Conservation (phyloP, 2,888 invertebrate species). For the Horisme vitalbata region DNA sequence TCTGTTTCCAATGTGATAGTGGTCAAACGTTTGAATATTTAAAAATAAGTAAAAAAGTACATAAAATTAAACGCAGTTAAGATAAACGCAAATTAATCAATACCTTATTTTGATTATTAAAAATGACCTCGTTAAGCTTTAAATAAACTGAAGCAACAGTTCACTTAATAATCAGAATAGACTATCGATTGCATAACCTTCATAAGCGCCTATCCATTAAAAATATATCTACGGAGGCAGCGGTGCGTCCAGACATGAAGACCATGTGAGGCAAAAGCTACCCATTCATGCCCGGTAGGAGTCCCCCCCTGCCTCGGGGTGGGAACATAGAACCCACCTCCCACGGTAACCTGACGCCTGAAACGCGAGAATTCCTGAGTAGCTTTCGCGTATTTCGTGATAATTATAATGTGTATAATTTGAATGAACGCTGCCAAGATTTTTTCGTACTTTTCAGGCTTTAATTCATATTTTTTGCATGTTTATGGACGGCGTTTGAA, state of each 20-base stretch:
- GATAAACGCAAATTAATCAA: too few species aligned
- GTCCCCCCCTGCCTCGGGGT: background rate
- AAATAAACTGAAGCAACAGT: slow-evolving; percentile 11
- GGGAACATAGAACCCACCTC: background rate
- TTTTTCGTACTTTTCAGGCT: slow-evolving; percentile 12
- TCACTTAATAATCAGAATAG: slow-evolving; percentile 29
- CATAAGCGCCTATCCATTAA: slow-evolving; percentile 41
- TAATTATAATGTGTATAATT: slow-evolving; percentile 35
- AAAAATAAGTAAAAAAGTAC: too few species aligned
- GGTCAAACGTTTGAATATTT: too few species aligned
- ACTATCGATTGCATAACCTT: slow-evolving; percentile 31
- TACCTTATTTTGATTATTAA: background rate
- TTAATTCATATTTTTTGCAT: slow-evolving; percentile 9
- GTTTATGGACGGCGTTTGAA: slow-evolving; percentile 1
- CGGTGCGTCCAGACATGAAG: slow-evolving; percentile 47
- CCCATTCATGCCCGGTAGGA: slow-evolving; percentile 38
- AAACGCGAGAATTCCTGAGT: slow-evolving; percentile 38
- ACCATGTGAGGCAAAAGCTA: slow-evolving; percentile 38
- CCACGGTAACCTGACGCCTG: slow-evolving; percentile 28
- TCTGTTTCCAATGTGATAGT: too few species aligned
- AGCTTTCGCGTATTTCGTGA: slow-evolving; percentile 30
- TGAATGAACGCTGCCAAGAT: slow-evolving; percentile 21
- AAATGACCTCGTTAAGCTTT: slow-evolving; percentile 7
- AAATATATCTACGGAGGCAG: slow-evolving; percentile 37
- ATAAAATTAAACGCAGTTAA: too few species aligned